Base-by-base conservation (phyloP, 2,888 invertebrate species). In the Noctua janthe region DNA sequence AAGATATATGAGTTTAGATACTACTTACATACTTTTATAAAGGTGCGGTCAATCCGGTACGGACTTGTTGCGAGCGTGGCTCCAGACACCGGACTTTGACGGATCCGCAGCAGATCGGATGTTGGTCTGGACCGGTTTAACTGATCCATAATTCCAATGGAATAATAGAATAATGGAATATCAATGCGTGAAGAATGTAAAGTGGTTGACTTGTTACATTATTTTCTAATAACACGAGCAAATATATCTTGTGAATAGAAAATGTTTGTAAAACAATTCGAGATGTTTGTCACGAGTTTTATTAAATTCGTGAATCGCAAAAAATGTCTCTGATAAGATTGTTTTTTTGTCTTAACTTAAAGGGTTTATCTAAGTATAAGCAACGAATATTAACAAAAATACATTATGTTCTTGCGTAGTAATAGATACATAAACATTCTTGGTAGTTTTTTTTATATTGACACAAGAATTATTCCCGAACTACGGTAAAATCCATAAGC, bases 401-500 rank as follows among this genome's bases (percentile, higher is more conserved):
- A 62, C 62, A 6, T 29, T 6, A 15, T 6, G 15, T 7, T 62
- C 15, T 29, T 59, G 59, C 13, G 29, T 59, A 59, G 1, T 59
- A 11, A 62, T 13, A 62, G 6, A 62, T 13, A 59, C 11, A n/a
- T n/a, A 15, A 29, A 62, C 15, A 15, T 62, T 62, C 15, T 29
- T 62, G 4, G 17, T 35, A 35, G 17, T 5, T 15, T 62, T 13
- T 64, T 1, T 35, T 35, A 69, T 43, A 47, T n/a, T 15, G 8
- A 47, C n/a, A n/a, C 8, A 15, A n/a, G 7, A 47, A 43, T 54
- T 11, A 54, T 82, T 20, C 13, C 15, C 5, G 29, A 59, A 76
- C n/a, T 59, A 59, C 15, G 7, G 59, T 49, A 49, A 67, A 67
- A 79, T 29, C 72, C n/a, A n/a, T 69, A 70, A 62, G n/a, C 15